phyloP scores from a whole-genome alignment of 2,113 vertebrate genomes.

The Callopanchax toddi region DNA sequence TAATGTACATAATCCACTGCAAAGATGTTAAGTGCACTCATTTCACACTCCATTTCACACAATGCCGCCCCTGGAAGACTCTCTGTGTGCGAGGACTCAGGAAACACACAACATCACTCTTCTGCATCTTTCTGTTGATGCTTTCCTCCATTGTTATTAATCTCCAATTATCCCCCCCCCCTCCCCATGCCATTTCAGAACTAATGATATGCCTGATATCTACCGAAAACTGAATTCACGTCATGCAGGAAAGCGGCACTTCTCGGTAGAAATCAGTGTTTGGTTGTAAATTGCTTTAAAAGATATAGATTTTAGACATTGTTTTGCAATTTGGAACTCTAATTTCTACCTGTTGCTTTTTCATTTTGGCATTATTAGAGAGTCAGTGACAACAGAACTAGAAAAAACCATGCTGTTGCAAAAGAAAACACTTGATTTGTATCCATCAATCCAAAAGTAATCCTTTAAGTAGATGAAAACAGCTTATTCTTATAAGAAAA shows the following conservation, averaged over 20 bases:
- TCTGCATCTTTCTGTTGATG: constrained; percentile 51
- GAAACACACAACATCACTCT: constrained; percentile 59
- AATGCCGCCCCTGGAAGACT: constrained; percentile 63
- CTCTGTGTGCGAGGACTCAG: constrained; percentile 61
- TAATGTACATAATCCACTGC: constrained; percentile 75
- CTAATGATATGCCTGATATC: constrained; percentile 42
- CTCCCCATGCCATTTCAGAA: constrained; percentile 18
- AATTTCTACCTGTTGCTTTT: constrained; percentile 47
- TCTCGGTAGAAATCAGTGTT: constrained; percentile 19
- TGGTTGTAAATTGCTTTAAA: constrained; percentile 18
- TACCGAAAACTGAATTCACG: constrained; percentile 29
- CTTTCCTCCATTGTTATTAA: constrained; percentile 46
- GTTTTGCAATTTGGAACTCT: constrained; percentile 33
- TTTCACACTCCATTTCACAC: constrained; percentile 82
- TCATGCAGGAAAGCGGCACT: constrained; percentile 17
- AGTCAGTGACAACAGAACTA: constrained; percentile 12
- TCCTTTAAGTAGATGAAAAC: too few relatives aligned
- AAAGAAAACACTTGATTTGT: constrained; percentile 28
- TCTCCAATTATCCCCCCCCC: constrained; percentile 25
- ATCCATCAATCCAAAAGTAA: neutral
- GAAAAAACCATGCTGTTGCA: constrained; percentile 24
- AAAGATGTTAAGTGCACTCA: constrained; percentile 79
- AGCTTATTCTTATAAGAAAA: neutral
- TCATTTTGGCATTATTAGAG: constrained; percentile 10
- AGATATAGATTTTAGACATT: constrained; percentile 35